Evolutionary conservation across 2,888 invertebrate species (phyloP), one percentile per base, ranked within the genome.

Genomic region (Gandaritis pyraliata): DNA sequence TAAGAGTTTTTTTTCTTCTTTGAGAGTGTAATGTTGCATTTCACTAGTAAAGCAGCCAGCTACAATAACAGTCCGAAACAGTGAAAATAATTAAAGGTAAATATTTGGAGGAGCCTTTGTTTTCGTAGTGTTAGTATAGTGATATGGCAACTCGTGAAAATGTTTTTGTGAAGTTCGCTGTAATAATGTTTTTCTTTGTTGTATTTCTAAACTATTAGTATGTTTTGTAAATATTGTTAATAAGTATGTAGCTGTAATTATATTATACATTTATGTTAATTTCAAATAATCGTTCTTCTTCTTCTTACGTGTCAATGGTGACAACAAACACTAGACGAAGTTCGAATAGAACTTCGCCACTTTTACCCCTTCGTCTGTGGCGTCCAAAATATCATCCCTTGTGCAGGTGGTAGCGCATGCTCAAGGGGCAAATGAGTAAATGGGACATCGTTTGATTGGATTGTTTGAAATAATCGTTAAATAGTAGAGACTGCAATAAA

Each of bases 51-150:
- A 58, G 38, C 36, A 36, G 0, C 38, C 38, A 51, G 46, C 47
- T 58, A 58, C 45, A 52, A 52, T 47, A 58, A 50, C 46, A 52
- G 52, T 47, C 39, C 46, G 39, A 52, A 52, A 46, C 51, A 39
- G 47, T 36, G 39, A 58, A 51, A 52, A 52, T 58, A 58, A 52
- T 58, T 52, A 47, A 52, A 58, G 10, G 58, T 52, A 47, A 58
- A 58, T 58, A 58, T 52, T 58, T 52, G 16, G 30, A 13, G n/a
- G 33, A n/a, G 38, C 30, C 33, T 38, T 33, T 48, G 41, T 58
- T 52, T 39, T 41, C 36, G 30, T 18, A 48, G 30, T 47, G 39
- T 30, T 23, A 29, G 13, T 18, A 33, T n/a, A n/a, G n/a, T n/a
- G n/a, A n/a, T n/a, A n/a, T n/a, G 12, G 8, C 13, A 45, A 13